phyloP scores from a whole-genome alignment of 2,113 vertebrate genomes.

The Sturnira hondurensis region DNA sequence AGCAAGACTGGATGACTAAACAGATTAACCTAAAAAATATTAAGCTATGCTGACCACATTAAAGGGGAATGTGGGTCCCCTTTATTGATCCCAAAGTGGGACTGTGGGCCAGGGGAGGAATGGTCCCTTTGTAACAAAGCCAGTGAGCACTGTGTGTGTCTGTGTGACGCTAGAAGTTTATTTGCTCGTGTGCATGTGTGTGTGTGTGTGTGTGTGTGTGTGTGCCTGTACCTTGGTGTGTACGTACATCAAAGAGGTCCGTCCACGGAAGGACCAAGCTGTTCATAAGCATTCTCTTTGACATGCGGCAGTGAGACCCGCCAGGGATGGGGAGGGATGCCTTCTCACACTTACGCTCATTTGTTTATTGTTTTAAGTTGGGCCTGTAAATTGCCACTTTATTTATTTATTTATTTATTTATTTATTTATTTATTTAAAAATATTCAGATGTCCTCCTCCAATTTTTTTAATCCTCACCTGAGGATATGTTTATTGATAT shows the following conservation, averaged over 20 bases:
- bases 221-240: neutral
- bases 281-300: no score
- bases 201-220: neutral
- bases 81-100: neutral
- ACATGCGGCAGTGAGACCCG: neutral
- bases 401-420: no score
- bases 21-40: neutral
- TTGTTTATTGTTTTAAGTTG: neutral
- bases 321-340: fast-evolving
- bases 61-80: neutral
- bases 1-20: neutral
- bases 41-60: neutral
- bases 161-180: neutral
- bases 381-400: neutral
- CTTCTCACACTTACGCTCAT: neutral
- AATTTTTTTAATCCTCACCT: no score
- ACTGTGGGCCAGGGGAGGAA: neutral
- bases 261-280: neutral
- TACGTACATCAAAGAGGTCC: no score
- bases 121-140: neutral
- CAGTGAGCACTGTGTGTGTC: fast-evolving
- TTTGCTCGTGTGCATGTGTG: neutral
- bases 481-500: no score
- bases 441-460: neutral
- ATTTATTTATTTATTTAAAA: no score